Evolutionary conservation across 2,797 vertebrate species (phyloP).

Genomic region (Meriones psammophilus): DNA sequence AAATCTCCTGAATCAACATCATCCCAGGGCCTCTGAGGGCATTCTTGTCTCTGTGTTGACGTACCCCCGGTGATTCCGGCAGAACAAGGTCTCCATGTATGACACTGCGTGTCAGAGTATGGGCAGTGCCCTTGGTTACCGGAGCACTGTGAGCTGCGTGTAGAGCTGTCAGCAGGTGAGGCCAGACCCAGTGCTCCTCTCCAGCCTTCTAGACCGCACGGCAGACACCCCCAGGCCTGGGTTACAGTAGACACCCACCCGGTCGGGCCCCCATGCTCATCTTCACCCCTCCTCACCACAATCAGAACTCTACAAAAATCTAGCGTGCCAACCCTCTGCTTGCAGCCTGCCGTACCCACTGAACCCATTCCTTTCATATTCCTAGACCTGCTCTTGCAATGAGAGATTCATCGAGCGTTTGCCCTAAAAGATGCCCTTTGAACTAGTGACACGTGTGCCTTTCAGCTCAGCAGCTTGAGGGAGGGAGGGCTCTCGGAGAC

Average conservation of each 20-base stretch:
- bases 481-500: conserved; percentile 35
- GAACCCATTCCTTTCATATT: conserved; percentile 56
- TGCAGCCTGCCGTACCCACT: not conserved
- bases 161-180: not conserved
- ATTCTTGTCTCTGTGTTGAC: not conserved
- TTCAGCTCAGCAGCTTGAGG: not conserved
- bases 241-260: no score
- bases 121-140: not conserved
- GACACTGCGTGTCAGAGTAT: not conserved
- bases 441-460: conserved; percentile 9
- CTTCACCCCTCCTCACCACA: not conserved
- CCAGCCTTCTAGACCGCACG: not conserved
- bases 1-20: not conserved
- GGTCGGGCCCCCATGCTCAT: not conserved
- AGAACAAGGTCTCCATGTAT: no score
- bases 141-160: not conserved
- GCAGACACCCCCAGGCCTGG: not conserved
- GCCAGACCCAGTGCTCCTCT: not conserved
- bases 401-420: conserved; percentile 57
- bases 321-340: not conserved
- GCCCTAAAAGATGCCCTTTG: conserved; percentile 65
- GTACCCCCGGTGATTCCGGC: not conserved
- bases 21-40: not conserved
- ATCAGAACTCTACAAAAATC: conserved; percentile 9
- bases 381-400: conserved; percentile 62